Conservation (phyloP, 2,797 vertebrate species). For the Diplodus sargus region DNA sequence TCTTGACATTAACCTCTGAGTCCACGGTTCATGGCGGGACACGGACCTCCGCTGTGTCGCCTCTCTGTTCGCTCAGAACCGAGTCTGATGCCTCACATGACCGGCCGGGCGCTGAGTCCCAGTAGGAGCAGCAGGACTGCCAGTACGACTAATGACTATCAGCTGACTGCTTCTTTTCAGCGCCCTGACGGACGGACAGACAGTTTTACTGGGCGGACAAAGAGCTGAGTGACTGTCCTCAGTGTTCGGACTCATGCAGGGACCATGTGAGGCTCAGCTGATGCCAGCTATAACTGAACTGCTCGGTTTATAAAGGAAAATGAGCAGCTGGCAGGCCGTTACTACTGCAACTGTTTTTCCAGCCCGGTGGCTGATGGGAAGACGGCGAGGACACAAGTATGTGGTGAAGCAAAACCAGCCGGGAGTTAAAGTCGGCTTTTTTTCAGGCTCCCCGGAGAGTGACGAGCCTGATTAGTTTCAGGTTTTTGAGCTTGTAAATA, state of each 20-base stretch:
- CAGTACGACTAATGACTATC: conserved; percentile 46
- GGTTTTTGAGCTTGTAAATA: background rate
- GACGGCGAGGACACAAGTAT: background rate
- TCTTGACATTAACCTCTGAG: too few relatives aligned
- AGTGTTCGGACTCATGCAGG: conserved; percentile 11
- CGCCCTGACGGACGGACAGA: conserved; percentile 11
- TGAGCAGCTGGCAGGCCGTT: conserved; percentile 24
- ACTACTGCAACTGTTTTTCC: conserved; percentile 9
- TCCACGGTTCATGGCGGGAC: background rate
- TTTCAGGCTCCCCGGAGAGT: conserved; percentile 2
- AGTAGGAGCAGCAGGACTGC: conserved; percentile 28
- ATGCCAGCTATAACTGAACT: conserved; percentile 5
- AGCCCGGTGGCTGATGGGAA: conserved; percentile 3
- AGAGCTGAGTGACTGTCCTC: conserved; percentile 46
- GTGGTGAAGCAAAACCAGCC: background rate
- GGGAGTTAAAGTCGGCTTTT: background rate
- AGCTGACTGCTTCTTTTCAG: conserved; percentile 50
- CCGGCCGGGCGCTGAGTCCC: background rate
- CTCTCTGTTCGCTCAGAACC: background rate
- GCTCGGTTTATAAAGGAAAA: conserved; percentile 19
- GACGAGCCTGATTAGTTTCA: background rate
- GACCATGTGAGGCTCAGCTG: conserved; percentile 59
- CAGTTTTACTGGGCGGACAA: conserved; percentile 34
- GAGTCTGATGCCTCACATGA: conserved; percentile 28
- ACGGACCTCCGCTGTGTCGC: background rate